Evolutionary conservation across 2,888 invertebrate genomes (phyloP), one percentile per base, ranked within the genome.

Genomic region (Aquatica leii): DNA sequence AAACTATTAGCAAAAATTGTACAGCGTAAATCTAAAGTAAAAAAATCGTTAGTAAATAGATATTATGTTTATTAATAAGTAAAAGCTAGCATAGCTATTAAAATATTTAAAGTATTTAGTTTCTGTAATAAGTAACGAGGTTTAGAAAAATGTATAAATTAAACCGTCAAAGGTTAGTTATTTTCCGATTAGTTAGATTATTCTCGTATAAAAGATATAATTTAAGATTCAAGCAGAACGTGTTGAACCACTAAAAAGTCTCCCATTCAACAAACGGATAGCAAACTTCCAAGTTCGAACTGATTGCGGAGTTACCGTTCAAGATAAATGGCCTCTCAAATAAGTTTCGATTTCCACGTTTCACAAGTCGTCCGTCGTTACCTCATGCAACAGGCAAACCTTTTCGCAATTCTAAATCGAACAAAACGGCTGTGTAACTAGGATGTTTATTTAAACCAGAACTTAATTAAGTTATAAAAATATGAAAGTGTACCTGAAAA

Each of bases 311-410:
- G 50, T 57, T 57, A 21, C 51, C 59, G 43, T 50, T 37, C 14
- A 43, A 59, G 59, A 59, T 59, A 59, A 59, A 59, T 59, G 59
- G 51, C 52, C 14, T 35, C 59, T 35, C 34, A 51, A 59, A 59
- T 59, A 59, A 59, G 59, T 59, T 59, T 59, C 31, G 59, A 59
- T 59, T 59, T 52, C 52, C 37, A 59, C 52, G 52, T 58, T 58
- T 58, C 49, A 21, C 50, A 50, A 49, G 51, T 58, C 40, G 49
- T 50, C 9, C 57, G 12, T 17, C 24, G 51, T 40, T 58, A 58
- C 58, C 58, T 58, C n/a, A 34, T 43, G 59, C 59, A 59, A 59
- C 59, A 59, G 59, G 59, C 59, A 20, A 35, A 48, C 50, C 49
- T 58, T 50, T 50, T 17, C 15, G 35, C 14, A 35, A 48, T 56